These are phyloP conservation scores for Myotis myotis DNA, from an alignment of 2,797 vertebrate species.

Conservation along the genomic window DNA sequence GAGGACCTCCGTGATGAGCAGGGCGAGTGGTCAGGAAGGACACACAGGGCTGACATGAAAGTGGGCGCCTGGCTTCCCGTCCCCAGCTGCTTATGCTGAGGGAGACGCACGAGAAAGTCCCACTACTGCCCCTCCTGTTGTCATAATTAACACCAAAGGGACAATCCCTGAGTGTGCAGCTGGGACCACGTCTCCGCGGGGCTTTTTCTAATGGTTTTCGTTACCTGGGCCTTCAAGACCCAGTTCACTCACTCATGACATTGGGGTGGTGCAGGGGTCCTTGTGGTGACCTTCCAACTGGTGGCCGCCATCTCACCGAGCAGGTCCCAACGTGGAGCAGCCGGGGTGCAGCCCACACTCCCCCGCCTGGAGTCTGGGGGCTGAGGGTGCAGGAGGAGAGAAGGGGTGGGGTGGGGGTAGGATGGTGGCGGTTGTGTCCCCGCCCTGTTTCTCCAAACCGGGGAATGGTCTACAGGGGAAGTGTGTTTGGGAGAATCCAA, in stretches of 20 bases:
- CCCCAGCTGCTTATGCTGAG: not conserved
- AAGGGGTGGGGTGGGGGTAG: not conserved
- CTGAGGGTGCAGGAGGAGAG: not conserved
- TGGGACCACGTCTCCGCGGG: conserved; percentile 62
- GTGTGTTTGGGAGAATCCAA: not conserved
- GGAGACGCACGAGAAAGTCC: not conserved
- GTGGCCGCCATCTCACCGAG: not conserved
- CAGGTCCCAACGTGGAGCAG: conserved; percentile 32
- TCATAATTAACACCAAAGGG: conserved; percentile 52
- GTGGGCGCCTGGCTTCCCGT: not conserved
- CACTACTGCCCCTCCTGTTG: not conserved
- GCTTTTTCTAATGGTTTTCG: conserved; percentile 58
- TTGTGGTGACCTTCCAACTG: conserved; percentile 10
- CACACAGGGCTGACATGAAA: not conserved
- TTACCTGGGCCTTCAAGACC: conserved; percentile 66
- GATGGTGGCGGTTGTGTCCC: not conserved
- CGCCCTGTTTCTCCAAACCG: not conserved
- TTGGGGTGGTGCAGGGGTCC: conserved; percentile 59
- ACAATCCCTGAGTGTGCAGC: not conserved
- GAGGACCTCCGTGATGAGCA: fast-evolving
- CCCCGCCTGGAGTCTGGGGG: not conserved
- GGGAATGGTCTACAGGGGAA: not conserved
- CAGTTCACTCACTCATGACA: conserved; percentile 66
- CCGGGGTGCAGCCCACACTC: not conserved
- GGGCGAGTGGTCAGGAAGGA: fast-evolving